Percentiles rank a stretch among this genome's conserved stretches.
These are phyloP conservation scores for Lates japonicus DNA, from an alignment of 2,797 vertebrate species.

Conservation along the genomic window DNA sequence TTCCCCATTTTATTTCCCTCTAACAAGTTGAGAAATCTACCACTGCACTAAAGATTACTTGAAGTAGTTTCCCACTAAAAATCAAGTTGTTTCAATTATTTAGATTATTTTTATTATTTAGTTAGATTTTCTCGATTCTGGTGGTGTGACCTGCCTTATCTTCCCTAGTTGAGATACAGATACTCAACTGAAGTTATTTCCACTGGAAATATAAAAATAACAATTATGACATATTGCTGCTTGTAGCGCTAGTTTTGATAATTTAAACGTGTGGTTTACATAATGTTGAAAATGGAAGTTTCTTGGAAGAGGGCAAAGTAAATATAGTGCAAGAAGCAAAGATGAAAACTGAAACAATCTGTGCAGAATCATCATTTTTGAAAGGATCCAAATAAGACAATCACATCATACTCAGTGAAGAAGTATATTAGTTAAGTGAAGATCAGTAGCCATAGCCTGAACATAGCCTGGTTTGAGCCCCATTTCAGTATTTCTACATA, in stretches of 20 bases:
- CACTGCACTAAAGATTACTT: too few relatives aligned
- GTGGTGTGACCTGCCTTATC: not conserved
- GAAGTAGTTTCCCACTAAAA: too few relatives aligned
- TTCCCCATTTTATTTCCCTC: not conserved
- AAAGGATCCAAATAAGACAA: slow-evolving; percentile 16
- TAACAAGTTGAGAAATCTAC: too few relatives aligned
- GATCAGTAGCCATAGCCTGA: not conserved
- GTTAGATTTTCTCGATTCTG: not conserved
- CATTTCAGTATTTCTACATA: slow-evolving; percentile 7
- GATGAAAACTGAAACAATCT: not conserved
- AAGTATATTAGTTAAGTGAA: too few relatives aligned
- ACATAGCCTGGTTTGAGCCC: not conserved
- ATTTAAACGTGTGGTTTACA: slow-evolving; percentile 2
- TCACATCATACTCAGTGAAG: slow-evolving; percentile 5
- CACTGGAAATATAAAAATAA: not conserved
- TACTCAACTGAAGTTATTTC: not conserved
- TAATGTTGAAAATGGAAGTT: slow-evolving; percentile 14
- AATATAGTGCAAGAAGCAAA: not conserved
- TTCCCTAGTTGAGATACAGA: not conserved
- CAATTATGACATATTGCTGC: not conserved
- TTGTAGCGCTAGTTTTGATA: not conserved
- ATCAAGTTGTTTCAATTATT: too few relatives aligned
- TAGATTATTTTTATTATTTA: not conserved
- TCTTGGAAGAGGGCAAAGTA: not conserved
- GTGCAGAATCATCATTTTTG: slow-evolving; percentile 13